Evolutionary conservation across 2,113 vertebrate species (phyloP), one percentile per base, ranked within the genome.

Genomic region (Anguilla rostrata): DNA sequence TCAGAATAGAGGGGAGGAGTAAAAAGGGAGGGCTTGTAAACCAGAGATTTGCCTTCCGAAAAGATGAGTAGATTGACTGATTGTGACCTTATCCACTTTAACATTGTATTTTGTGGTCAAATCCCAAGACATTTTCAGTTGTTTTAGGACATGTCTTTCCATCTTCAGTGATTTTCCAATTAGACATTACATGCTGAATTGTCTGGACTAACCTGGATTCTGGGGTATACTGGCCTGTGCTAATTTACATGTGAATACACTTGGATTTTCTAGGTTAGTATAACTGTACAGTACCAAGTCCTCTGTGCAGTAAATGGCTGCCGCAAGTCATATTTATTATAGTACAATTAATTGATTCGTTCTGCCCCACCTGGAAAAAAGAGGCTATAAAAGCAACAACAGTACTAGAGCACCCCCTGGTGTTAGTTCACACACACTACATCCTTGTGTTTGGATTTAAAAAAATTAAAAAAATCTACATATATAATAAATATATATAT

Each of bases 351-450:
- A 85, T 15, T 71, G 9, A 83, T 87, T 88, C 81, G 29, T n/a
- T 84, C 81, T 88, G 86, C 84, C 86, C 71, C 83, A 39, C 63
- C 84, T 90, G n/a, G 9, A 34, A 75, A 87, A 84, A 86, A 91
- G 92, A 93, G 92, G 83, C 83, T 91, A 88, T 93, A 95, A 79
- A 56, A 82, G 81, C 66, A 88, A 53, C 83, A 79, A 63, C 88
- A 46, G 87, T 93, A 85, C 90, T 57, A 89, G 87, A 92, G 91
- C 90, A 93, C 93, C 94, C 93, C 93, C 95, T 95, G 93, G 94
- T 95, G 95, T 90, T 90, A 87, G 57, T 20, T 87, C 43, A 85
- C 29, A 83, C 81, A 46, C 53, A 81, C 57, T 85, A 60, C 86
- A 84, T 3, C 12, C 85, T 22, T 57, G 63, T 85, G 15, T 85